Evolutionary conservation across 2,797 vertebrate species (phyloP), one percentile per base, ranked within the genome.

Genomic region (Pangasius krempfi): DNA sequence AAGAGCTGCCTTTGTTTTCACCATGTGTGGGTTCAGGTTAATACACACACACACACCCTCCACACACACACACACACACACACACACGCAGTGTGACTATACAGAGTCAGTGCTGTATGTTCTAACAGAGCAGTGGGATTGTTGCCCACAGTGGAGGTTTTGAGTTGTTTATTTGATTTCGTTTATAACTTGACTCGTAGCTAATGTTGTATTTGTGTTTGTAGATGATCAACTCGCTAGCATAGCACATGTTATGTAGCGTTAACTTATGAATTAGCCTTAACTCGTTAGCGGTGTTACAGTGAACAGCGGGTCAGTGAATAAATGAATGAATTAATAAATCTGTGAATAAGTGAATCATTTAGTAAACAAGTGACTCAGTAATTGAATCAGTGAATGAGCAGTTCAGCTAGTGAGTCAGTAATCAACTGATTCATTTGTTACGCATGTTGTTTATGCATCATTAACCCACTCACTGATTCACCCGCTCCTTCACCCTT

Each of bases 1-100:
- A 78, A 64, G 40, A 76, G n/a, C 12, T 30, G 76, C 62, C 86
- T 82, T 82, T 87, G 86, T 81, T 80, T 68, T 79, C 27, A 56
- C 27, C 47, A 52, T 68, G 75, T 87, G 76, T 87, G 86, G 75
- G 60, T 80, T 52, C 60, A 66, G 60, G 40, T 47, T 78, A 18
- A 60, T 13, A 75, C 54, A 86, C 84, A 82, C 44, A 66, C 56
- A 33, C 18, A 66, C 54, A 13, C 56, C 37, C 25, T 37, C 25
- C 70, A 44, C 70, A 73, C 37, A 73, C 70, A 73, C 70, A 73
- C 70, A 73, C 18, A 40, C 72, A 58, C 52, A 84, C 54, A 81
- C 44, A 40, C 40, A 76, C 80, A 70, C 37, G 40, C 84, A 7
- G n/a, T 0, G 40, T 44, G 5, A 44, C 37, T 40, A 40, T 40